Percentiles rank a stretch among this genome's conserved stretches.
These are phyloP conservation scores for Pluvialis apricaria DNA, from an alignment of 2,113 vertebrate species.

Conservation along the genomic window DNA sequence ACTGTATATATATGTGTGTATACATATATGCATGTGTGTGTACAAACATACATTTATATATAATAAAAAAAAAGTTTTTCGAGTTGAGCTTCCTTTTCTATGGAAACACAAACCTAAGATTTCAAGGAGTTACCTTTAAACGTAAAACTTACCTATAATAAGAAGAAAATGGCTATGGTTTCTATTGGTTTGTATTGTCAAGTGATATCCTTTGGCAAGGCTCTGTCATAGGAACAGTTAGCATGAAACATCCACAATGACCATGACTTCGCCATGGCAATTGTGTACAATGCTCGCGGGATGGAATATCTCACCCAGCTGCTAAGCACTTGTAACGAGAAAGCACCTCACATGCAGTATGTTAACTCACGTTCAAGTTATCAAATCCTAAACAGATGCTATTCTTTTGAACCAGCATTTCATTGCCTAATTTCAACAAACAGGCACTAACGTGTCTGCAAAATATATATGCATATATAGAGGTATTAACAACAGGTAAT, in stretches of 20 bases:
- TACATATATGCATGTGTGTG: too few relatives aligned
- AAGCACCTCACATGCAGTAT: not conserved
- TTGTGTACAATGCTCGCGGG: not conserved
- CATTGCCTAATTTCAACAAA: not conserved
- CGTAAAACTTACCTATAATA: conserved; percentile 9
- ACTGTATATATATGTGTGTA: accelerated
- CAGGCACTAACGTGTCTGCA: not conserved
- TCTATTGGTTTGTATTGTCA: conserved; percentile 28
- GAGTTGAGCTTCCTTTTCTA: not conserved
- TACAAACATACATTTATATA: not conserved
- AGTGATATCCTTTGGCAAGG: conserved; percentile 46
- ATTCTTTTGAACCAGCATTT: not conserved
- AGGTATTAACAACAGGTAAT: not conserved
- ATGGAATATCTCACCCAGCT: not conserved
- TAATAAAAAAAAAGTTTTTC: not conserved
- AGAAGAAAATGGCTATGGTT: conserved; percentile 32
- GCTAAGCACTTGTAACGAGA: not conserved
- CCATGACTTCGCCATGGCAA: conserved; percentile 32
- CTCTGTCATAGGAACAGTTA: conserved; percentile 40
- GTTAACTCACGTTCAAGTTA: conserved; percentile 11
- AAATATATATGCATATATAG: not conserved
- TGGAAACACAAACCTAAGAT: conserved; percentile 12
- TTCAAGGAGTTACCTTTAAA: not conserved
- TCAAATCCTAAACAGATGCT: not conserved
- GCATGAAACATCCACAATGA: conserved; percentile 8